These are phyloP conservation scores for Ceratina australensis DNA, from an alignment of 1,140 invertebrate genomes.

Conservation along the genomic window DNA sequence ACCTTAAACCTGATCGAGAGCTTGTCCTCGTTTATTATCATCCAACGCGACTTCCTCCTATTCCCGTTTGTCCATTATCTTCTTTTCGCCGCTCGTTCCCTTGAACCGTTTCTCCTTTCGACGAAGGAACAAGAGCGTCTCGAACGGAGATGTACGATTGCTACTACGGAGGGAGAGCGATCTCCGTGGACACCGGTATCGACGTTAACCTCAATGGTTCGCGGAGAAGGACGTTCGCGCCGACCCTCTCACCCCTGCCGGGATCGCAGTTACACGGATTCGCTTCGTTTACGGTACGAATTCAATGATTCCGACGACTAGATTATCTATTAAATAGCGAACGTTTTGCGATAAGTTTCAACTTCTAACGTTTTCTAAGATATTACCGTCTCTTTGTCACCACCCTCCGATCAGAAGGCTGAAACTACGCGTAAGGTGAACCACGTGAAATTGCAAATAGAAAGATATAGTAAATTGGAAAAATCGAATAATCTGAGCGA, in stretches of 20 bases:
- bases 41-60: too few species aligned
- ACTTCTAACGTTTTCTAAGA: neutral
- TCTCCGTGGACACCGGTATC: too few species aligned
- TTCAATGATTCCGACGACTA: neutral
- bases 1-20: too few species aligned
- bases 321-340: neutral
- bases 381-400: too few species aligned
- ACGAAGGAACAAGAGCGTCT: too few species aligned
- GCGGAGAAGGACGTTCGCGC: neutral
- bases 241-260: too few species aligned
- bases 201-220: neutral
- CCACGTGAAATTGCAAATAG: constrained; percentile 10
- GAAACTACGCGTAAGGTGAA: neutral
- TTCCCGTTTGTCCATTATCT: too few species aligned
- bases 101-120: too few species aligned
- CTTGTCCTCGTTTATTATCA: too few species aligned
- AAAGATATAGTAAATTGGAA: constrained; percentile 23
- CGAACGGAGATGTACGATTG: too few species aligned
- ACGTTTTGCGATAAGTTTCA: neutral
- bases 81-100: too few species aligned
- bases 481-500: neutral
- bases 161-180: too few species aligned
- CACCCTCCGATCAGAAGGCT: neutral
- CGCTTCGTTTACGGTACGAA: neutral
- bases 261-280: neutral